Evolutionary conservation across 2,888 invertebrate species (phyloP).

Genomic region (Mythimna impura): DNA sequence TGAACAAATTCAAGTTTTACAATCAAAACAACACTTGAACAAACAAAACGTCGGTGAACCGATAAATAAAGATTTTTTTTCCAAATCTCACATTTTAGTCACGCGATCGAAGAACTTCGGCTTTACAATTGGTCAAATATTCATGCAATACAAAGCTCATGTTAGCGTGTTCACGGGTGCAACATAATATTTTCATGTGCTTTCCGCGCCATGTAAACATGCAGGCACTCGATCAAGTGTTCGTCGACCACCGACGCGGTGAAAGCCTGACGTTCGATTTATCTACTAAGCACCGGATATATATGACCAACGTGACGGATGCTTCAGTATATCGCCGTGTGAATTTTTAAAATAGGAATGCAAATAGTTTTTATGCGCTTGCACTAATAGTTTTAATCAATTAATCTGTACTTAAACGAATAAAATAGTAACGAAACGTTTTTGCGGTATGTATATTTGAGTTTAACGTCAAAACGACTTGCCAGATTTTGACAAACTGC

Average conservation of each 20-base stretch:
- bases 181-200: conserved; percentile 41
- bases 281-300: conserved; percentile 24
- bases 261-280: conserved; percentile 21
- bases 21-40: no score
- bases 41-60: background rate
- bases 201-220: conserved; percentile 30
- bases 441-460: background rate
- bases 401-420: no score
- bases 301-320: conserved; percentile 21
- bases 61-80: conserved; percentile 13
- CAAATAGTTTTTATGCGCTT: background rate
- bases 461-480: background rate
- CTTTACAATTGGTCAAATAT: conserved; percentile 36
- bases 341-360: conserved; percentile 3
- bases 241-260: background rate
- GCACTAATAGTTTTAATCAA: background rate
- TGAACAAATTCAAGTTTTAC: background rate
- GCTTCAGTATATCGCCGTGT: conserved; percentile 6
- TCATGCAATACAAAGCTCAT: conserved; percentile 38
- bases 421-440: background rate
- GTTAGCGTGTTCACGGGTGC: conserved; percentile 33
- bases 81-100: conserved; percentile 26
- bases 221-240: conserved; percentile 37
- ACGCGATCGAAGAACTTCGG: conserved; percentile 21
- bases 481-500: no score